These are phyloP conservation scores for Ochlodes sylvanus DNA, from an alignment of 2,888 invertebrate genomes.

Conservation along the genomic window DNA sequence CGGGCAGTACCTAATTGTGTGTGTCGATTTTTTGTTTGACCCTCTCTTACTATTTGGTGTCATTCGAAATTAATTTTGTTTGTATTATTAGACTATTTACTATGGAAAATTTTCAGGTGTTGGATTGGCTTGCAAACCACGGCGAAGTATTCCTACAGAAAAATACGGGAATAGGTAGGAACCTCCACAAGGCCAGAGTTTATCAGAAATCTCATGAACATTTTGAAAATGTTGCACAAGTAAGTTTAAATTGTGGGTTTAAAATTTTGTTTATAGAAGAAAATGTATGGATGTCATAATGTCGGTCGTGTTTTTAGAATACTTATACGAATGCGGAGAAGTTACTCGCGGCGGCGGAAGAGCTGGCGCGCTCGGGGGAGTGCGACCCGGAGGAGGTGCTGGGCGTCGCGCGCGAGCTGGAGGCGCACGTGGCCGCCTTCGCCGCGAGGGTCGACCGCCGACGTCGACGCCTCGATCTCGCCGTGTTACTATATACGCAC, in stretches of 20 bases:
- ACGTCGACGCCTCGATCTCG: constrained; percentile 94
- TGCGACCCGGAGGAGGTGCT: constrained; percentile 98
- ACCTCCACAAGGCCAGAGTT: constrained; percentile 96
- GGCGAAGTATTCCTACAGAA: constrained; percentile 98
- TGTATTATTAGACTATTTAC: neutral
- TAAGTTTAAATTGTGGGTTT: constrained; percentile 68
- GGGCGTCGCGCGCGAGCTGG: constrained; percentile 96
- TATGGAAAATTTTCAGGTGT: constrained; percentile 85
- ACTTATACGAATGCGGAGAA: constrained; percentile 99
- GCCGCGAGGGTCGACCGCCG: constrained; percentile 96
- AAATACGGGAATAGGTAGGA: constrained; percentile 98
- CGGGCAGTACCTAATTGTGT: no score
- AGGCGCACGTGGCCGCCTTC: constrained; percentile 97
- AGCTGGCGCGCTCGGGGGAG: constrained; percentile 97
- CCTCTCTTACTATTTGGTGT: no score
- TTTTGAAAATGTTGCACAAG: constrained; percentile 99
- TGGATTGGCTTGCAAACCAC: constrained; percentile 98
- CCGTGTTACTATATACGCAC: constrained; percentile 97
- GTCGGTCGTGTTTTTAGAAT: constrained; percentile 86
- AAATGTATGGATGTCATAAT: neutral
- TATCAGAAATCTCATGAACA: constrained; percentile 99
- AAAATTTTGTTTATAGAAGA: neutral
- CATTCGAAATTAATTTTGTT: neutral
- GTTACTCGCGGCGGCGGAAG: constrained; percentile 97
- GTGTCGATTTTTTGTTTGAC: no score